phyloP scores from a whole-genome alignment of 2,113 vertebrate species.

The Grammatotria lemairii region DNA sequence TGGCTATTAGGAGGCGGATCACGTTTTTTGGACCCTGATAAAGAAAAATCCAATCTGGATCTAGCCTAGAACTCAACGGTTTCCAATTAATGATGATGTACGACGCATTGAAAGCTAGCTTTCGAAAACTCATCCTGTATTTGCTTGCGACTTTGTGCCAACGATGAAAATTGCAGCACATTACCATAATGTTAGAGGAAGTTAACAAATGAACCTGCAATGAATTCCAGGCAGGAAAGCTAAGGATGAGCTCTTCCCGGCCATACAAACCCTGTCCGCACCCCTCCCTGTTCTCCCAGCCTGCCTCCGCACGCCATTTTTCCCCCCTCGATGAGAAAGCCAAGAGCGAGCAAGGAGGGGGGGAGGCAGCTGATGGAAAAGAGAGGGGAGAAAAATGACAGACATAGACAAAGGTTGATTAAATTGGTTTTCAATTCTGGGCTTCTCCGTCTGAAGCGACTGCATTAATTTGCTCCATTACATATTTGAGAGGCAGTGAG shows the following conservation, averaged over 20 bases:
- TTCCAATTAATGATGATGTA: conserved; percentile 43
- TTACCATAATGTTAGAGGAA: conserved; percentile 37
- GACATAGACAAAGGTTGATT: conserved; percentile 66
- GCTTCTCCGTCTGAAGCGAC: conserved; percentile 49
- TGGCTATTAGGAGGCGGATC: conserved; percentile 28
- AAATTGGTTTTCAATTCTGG: conserved; percentile 68
- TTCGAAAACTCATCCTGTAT: neutral
- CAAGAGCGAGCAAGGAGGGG: neutral
- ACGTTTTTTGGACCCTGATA: conserved; percentile 18
- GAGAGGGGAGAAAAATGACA: conserved; percentile 45
- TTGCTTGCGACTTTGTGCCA: conserved; percentile 28
- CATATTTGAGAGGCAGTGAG: conserved; percentile 63
- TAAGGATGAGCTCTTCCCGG: conserved; percentile 34
- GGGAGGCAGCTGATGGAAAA: conserved; percentile 15
- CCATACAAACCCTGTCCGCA: conserved; percentile 15
- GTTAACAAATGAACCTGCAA: conserved; percentile 44
- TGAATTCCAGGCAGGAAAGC: conserved; percentile 44
- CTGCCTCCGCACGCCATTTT: neutral
- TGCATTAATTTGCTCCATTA: conserved; percentile 64
- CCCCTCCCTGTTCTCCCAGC: neutral
- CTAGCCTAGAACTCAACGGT: conserved; percentile 7
- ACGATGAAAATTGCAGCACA: conserved; percentile 7
- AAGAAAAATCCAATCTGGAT: conserved; percentile 42
- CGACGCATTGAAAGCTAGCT: conserved; percentile 16
- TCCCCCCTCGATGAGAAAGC: neutral